These are phyloP conservation scores for Capitulum mitella DNA, from an alignment of 2,888 invertebrate species.

Conservation along the genomic window DNA sequence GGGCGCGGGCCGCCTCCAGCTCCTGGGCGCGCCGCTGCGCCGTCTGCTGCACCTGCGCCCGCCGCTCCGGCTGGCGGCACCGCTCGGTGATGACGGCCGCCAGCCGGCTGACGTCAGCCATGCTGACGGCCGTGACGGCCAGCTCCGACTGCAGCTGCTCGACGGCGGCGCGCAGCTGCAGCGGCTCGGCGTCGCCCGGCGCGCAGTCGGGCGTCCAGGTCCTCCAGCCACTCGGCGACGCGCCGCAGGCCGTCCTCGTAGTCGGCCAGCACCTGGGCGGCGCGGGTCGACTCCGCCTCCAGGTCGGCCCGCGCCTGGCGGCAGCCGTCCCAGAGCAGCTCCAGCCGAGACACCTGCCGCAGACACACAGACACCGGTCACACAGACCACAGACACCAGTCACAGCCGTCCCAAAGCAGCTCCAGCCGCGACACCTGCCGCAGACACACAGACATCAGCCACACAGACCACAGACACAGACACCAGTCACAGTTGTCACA, in stretches of 20 bases:
- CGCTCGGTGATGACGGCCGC: conserved; percentile 71
- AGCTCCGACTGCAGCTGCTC: conserved; percentile 68
- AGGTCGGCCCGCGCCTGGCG: conserved; percentile 71
- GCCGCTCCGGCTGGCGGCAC: conserved; percentile 67
- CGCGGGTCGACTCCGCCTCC: conserved; percentile 77
- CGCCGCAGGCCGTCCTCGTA: conserved; percentile 71
- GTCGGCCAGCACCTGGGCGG: conserved; percentile 70
- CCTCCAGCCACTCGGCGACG: conserved; percentile 73
- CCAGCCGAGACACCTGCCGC: background rate
- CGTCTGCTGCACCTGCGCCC: conserved; percentile 64
- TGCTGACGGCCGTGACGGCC: conserved; percentile 60
- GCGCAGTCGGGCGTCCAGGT: conserved; percentile 72
- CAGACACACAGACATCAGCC: no score
- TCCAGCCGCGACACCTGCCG: background rate
- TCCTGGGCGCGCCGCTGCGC: conserved; percentile 69
- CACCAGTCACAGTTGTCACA: conserved; percentile 50
- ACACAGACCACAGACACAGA: conserved; percentile 41
- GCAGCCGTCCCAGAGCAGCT: conserved; percentile 56
- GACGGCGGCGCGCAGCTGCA: conserved; percentile 65
- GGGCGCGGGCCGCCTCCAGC: conserved; percentile 52
- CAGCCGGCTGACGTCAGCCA: conserved; percentile 68
- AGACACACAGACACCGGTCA: conserved; percentile 4
- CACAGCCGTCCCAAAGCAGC: background rate
- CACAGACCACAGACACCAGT: background rate
- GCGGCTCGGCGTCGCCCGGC: conserved; percentile 72